phyloP scores from a whole-genome alignment of 2,113 vertebrate genomes.

The Rhombomys opimus region DNA sequence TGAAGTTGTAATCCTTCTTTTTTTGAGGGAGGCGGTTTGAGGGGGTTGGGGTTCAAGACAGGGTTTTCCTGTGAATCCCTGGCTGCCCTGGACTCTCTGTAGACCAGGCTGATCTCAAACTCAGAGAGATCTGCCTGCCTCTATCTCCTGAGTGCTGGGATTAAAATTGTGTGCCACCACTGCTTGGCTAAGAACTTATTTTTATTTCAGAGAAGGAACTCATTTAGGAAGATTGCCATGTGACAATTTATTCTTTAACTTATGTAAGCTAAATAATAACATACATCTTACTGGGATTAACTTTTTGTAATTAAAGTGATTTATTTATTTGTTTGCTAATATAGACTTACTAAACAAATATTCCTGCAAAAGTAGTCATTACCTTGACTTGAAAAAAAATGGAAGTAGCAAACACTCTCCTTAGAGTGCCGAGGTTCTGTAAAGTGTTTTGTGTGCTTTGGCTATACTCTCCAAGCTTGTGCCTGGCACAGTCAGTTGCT shows the following conservation, averaged over 20 bases:
- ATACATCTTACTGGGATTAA: not conserved
- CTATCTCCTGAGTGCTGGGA: not conserved
- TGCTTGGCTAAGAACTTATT: not conserved
- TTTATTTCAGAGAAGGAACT: slow-evolving; percentile 31
- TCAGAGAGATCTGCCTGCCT: not conserved
- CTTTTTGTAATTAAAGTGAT: slow-evolving; percentile 42
- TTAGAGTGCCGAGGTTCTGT: not conserved
- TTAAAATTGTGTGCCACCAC: not conserved
- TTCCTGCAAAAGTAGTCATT: slow-evolving; percentile 4
- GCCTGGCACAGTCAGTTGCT: not conserved
- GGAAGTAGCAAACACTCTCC: slow-evolving; percentile 16
- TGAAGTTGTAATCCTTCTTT: not conserved
- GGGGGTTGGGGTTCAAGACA: not conserved
- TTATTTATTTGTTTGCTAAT: not conserved
- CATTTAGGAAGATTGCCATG: not conserved
- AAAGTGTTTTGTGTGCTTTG: not conserved
- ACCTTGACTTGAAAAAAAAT: not conserved
- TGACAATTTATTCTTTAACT: slow-evolving; percentile 15
- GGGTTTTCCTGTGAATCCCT: not conserved
- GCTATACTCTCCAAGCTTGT: not conserved
- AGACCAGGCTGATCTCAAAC: not conserved
- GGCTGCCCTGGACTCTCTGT: not conserved
- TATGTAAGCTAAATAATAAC: not conserved
- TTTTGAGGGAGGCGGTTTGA: no score
- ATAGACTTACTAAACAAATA: not conserved